Conservation (phyloP, 2,797 vertebrate species). For the Telmatherina bonti region DNA sequence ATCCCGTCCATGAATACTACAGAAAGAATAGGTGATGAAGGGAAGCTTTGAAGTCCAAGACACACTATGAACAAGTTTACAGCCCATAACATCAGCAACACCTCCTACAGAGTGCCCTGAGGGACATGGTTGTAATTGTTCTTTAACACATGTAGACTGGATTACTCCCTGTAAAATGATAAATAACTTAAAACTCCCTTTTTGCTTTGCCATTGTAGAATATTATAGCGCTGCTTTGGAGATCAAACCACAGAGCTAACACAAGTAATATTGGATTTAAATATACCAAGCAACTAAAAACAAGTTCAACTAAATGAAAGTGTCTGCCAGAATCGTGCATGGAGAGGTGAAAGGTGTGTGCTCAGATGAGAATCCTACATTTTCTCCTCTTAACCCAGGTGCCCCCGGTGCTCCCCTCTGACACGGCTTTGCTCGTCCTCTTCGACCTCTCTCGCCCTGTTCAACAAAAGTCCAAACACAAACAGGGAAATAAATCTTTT, state of each 20-base stretch:
- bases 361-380: constrained; percentile 72
- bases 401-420: constrained; percentile 78
- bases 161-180: background rate
- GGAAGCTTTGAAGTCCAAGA: no score
- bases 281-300: background rate
- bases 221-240: background rate
- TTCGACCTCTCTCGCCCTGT: constrained; percentile 86
- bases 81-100: no score
- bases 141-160: no score
- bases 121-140: background rate
- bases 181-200: background rate
- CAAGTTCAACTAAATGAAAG: background rate
- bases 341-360: background rate
- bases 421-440: constrained; percentile 84
- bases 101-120: background rate
- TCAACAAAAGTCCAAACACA: constrained; percentile 9
- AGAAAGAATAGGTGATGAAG: no score
- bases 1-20: no score
- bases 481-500: constrained; percentile 8
- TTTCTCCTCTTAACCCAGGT: constrained; percentile 82
- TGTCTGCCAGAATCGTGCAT: background rate
- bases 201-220: background rate
- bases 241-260: background rate
- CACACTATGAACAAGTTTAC: no score
- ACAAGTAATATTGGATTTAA: background rate